Evolutionary conservation across 2,888 invertebrate genomes (phyloP), one percentile per base, ranked within the genome.

Genomic region (Seira ritae): DNA sequence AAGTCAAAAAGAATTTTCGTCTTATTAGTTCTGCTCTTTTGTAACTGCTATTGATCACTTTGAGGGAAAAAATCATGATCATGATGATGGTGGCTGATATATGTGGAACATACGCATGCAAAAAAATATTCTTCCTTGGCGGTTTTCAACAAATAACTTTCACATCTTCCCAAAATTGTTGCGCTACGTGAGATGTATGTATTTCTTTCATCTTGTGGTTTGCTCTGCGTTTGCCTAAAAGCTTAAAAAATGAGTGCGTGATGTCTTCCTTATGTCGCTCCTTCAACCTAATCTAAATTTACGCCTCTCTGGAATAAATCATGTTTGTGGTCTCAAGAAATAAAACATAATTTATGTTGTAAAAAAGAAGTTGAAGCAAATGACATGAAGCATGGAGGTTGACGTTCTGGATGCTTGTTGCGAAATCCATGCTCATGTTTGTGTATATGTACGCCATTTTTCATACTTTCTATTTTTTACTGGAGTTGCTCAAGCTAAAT

Each of bases 11-110:
- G 78, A 79, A 71, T 79, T 62, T 79, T 79, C 78, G 65, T 79
- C 78, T 79, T 79, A 79, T 79, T 79, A 79, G 78, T 79, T 79
- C 78, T 79, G 67, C 72, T 72, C 72, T 60, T 73, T 74, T 60
- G 78, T 73, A 60, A 73, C 67, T 80, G 73, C 73, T 80, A 80
- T 80, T 80, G 80, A 80, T 80, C 80, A 73, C 31, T 50, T 60
- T 6, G 24, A 22, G 55, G 62, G 65, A 31, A 72, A 62, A 69
- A 55, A 22, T 37, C 42, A 60, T 22, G 50, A 65, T 46, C 19
- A 66, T 74, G 66, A 46, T 67, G n/a, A 55, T 60, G 60, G 19
- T 31, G 60, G 60, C 55, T 50, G 31, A 31, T 31, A 55, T 55
- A 55, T 12, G 55, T 55, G 15, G 6, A 55, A 55, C 15, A 55